Percentiles rank a stretch among this genome's conserved stretches.
Conservation (phyloP, 2,888 invertebrate genomes). For the Rapana venosa region DNA sequence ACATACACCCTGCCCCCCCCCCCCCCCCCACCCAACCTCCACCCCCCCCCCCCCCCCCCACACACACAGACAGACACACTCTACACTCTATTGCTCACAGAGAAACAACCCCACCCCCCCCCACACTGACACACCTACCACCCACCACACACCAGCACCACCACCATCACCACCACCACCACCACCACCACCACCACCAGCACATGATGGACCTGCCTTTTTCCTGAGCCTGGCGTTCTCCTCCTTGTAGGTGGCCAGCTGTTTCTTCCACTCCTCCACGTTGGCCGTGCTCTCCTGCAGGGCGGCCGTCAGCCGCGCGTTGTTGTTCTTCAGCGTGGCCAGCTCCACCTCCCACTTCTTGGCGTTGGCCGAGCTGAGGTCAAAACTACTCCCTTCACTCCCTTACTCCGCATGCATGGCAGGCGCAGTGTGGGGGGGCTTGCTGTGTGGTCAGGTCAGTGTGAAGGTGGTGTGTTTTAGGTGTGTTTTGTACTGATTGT, state of each 20-base stretch:
- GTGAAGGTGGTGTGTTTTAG: too few species aligned
- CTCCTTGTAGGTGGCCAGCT: conserved; percentile 85
- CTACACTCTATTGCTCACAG: neutral
- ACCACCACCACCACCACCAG: too few species aligned
- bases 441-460: too few species aligned
- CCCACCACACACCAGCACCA: too few species aligned
- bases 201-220: neutral
- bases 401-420: neutral
- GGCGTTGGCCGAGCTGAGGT: conserved; percentile 93
- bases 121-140: conserved; percentile 63
- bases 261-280: conserved; percentile 98
- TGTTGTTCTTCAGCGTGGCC: conserved; percentile 96
- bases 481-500: too few species aligned
- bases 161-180: too few species aligned
- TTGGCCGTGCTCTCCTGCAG: conserved; percentile 97
- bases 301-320: conserved; percentile 94
- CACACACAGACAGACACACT: neutral
- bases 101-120: conserved; percentile 55
- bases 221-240: conserved; percentile 75
- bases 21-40: too few species aligned
- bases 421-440: too few species aligned
- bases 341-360: conserved; percentile 99
- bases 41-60: too few species aligned
- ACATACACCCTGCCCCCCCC: neutral
- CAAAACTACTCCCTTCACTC: conserved; percentile 50